These are phyloP conservation scores for Pristionchus maxplancki DNA, from an alignment of 2,888 invertebrate species.

Conservation along the genomic window DNA sequence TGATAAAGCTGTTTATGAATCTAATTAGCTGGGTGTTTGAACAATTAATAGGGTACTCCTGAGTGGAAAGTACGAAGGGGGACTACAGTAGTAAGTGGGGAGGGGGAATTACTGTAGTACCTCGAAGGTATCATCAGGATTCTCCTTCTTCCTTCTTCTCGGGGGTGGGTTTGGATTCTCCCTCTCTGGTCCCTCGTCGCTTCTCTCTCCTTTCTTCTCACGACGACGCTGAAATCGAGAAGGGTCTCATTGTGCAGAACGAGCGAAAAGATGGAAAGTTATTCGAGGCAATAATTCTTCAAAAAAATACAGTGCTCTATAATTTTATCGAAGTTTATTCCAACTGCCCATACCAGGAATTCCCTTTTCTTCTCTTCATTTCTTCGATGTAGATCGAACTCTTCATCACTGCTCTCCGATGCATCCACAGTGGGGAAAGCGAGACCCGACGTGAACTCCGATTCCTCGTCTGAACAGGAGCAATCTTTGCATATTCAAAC, in stretches of 20 bases:
- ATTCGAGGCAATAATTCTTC: too few relatives aligned
- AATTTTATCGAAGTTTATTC: not conserved
- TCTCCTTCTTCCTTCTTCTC: slow-evolving; percentile 35
- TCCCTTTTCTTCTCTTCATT: not conserved
- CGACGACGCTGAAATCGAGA: slow-evolving; percentile 28
- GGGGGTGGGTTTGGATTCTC: not conserved
- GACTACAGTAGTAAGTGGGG: not conserved
- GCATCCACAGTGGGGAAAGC: slow-evolving; percentile 64
- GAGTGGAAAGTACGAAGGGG: not conserved
- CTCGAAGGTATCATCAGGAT: slow-evolving; percentile 47
- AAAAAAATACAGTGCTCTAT: not conserved
- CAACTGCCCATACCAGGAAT: slow-evolving; percentile 16
- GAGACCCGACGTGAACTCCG: slow-evolving; percentile 65
- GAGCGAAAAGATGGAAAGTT: too few relatives aligned
- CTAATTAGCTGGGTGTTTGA: not conserved
- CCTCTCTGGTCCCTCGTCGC: slow-evolving; percentile 31
- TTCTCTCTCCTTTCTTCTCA: not conserved
- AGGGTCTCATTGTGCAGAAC: too few relatives aligned
- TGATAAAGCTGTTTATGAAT: slow-evolving; percentile 17
- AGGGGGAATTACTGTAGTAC: slow-evolving; percentile 40
- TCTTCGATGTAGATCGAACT: slow-evolving; percentile 64
- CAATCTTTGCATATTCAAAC: too few relatives aligned
- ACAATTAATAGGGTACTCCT: not conserved
- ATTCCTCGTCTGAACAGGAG: slow-evolving; percentile 60
- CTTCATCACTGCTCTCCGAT: slow-evolving; percentile 74